Evolutionary conservation across 2,888 invertebrate species (phyloP).

Genomic region (Tinea semifulvella): DNA sequence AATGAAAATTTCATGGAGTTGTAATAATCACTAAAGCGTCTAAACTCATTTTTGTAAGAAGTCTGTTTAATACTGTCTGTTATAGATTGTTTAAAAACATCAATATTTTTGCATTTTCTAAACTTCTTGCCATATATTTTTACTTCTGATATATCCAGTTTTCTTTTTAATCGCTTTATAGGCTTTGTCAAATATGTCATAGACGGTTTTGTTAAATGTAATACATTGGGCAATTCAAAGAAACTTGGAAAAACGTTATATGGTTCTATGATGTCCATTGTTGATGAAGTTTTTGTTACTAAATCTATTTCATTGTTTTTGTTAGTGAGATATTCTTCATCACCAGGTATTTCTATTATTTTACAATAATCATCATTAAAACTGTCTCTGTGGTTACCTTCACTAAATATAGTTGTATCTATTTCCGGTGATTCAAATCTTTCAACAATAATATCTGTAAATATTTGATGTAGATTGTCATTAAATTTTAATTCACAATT

Average conservation of each 20-base stretch:
- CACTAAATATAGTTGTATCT: constrained; percentile 6
- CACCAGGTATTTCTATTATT: no score
- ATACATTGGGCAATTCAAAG: no score
- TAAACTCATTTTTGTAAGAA: constrained; percentile 40
- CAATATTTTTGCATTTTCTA: constrained; percentile 50
- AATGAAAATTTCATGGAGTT: constrained; percentile 50
- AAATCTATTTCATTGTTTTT: no score
- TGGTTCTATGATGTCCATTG: no score
- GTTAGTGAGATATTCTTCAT: no score
- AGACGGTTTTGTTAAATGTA: constrained; percentile 32
- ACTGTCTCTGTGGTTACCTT: not conserved
- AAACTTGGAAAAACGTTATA: no score
- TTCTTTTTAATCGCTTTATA: constrained; percentile 34
- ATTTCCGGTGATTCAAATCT: constrained; percentile 5
- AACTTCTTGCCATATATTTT: constrained; percentile 32
- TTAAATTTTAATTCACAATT: no score
- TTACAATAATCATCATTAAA: no score
- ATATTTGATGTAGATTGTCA: no score
- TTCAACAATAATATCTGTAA: no score
- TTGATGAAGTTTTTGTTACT: no score
- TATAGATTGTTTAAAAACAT: constrained; percentile 35
- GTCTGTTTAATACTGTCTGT: constrained; percentile 26
- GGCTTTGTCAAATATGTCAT: constrained; percentile 30
- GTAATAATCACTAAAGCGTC: constrained; percentile 38
- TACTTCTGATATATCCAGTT: constrained; percentile 30